These are phyloP conservation scores for Philopedon plagiatum DNA, from an alignment of 2,888 invertebrate genomes.

Conservation along the genomic window DNA sequence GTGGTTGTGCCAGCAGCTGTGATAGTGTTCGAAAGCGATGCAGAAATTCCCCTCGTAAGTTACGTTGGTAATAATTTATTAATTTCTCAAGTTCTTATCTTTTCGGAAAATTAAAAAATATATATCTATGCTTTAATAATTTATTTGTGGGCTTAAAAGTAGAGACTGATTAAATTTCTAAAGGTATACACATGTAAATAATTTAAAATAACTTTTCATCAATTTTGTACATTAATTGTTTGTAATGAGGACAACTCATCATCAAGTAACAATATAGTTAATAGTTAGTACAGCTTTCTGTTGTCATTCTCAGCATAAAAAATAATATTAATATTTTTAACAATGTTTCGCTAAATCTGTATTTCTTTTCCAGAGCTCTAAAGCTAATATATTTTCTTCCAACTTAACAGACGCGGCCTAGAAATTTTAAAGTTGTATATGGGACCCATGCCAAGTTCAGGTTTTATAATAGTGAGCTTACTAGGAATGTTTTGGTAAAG, in stretches of 20 bases:
- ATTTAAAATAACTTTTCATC: conserved; percentile 61
- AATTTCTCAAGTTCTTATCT: too few relatives aligned
- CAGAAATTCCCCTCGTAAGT: too few relatives aligned
- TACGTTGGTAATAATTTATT: too few relatives aligned
- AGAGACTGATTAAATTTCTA: conserved; percentile 63
- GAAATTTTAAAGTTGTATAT: too few relatives aligned
- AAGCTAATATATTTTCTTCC: too few relatives aligned
- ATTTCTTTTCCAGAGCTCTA: background rate
- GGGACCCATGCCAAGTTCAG: too few relatives aligned
- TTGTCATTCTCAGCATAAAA: conserved; percentile 3
- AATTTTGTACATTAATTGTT: conserved; percentile 66
- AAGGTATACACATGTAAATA: conserved; percentile 65
- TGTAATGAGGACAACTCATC: conserved; percentile 61
- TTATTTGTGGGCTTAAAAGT: conserved; percentile 64
- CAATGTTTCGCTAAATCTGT: conserved; percentile 18
- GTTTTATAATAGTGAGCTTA: too few relatives aligned
- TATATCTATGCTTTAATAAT: conserved; percentile 55
- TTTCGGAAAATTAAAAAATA: conserved; percentile 51
- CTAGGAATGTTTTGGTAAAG: too few relatives aligned
- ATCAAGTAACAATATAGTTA: conserved; percentile 14
- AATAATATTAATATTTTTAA: conserved; percentile 6
- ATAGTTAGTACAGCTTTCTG: conserved; percentile 62
- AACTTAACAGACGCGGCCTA: too few relatives aligned
- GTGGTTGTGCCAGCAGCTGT: too few relatives aligned
- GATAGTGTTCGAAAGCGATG: too few relatives aligned